Base-by-base conservation (phyloP, 2,797 vertebrate species). In the Manis javanica region DNA sequence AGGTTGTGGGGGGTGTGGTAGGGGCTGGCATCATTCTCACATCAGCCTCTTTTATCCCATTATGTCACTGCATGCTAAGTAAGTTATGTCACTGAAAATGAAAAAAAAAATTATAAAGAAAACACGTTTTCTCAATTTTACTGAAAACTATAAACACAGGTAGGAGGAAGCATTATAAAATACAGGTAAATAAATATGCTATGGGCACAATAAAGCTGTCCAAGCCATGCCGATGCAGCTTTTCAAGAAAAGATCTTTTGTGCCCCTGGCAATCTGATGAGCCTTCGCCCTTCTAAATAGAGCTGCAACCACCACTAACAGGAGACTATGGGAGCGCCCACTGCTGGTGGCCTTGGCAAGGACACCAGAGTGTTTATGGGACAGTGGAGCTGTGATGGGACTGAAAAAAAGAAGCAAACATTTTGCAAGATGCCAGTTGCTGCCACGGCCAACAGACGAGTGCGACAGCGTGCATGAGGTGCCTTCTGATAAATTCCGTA, bases 281-380 rank as follows among this genome's bases (percentile, higher is more conserved):
- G 31, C 10, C 34, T 49, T 1, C 23, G 37, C 9, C 39, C 23
- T 75, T 86, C 64, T 79, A 39, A 77, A 84, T 15, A 26, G 82
- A 74, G 64, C 19, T 82, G 64, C 82, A 64, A 55, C 1, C 7
- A n/a, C n/a, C 53, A 83, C 63, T 31, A 16, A 18, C 7, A 69
- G 68, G 82, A 57, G 72, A 74, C 49, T 0, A 5, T 31, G 21
- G 55, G 37, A 42, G 16, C 4, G 5, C 63, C 53, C 82, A 57
- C 78, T 91, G 74, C 12, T 21, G 29, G 42, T 51, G 46, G 68
- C 86, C 21, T 51, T 75, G 96, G 96, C 91, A 86, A 83, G 79
- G 53, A 49, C 31, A 12, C 29, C 3, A 16, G 66, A 10, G 21
- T 37, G 37, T n/a, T 5, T 5, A 26, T 39, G n/a, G 61, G 31